Percentiles rank a stretch among this genome's conserved stretches.
Evolutionary conservation across 2,113 vertebrate species (phyloP).

Genomic region (Emydura subglobosa): DNA sequence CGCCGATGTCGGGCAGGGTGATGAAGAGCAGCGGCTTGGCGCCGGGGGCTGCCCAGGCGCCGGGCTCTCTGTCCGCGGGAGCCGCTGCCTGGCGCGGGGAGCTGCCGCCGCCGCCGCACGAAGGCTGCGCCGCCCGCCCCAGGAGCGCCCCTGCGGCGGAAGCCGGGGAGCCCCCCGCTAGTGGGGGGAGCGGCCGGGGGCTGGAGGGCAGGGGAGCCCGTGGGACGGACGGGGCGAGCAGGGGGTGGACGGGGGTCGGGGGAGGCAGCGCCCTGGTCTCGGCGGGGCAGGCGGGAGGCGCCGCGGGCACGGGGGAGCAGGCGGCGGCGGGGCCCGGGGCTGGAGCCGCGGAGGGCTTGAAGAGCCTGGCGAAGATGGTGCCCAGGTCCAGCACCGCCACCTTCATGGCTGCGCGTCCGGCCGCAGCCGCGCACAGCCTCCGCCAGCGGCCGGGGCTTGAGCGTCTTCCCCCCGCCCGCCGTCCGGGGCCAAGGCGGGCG

Average conservation of each 20-base stretch:
- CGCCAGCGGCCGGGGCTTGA: background rate
- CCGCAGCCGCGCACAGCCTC: background rate
- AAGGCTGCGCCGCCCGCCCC: background rate
- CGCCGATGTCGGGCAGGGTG: conserved; percentile 74
- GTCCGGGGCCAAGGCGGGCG: background rate
- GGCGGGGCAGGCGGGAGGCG: background rate
- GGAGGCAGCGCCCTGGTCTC: background rate
- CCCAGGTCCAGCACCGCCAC: conserved; percentile 66
- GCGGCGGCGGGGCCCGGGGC: background rate
- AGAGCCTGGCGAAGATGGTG: conserved; percentile 68
- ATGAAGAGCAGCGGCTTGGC: conserved; percentile 26
- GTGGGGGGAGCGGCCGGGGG: background rate
- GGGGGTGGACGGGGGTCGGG: background rate
- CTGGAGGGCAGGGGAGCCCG: background rate
- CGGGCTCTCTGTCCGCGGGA: background rate
- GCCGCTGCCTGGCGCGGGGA: background rate
- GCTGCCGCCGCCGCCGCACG: background rate
- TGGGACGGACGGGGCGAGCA: background rate
- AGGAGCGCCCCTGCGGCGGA: background rate
- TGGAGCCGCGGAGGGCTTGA: conserved; percentile 53
- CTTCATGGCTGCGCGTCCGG: conserved; percentile 62
- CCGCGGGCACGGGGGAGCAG: background rate
- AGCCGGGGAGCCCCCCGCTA: background rate
- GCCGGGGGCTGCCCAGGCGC: background rate
- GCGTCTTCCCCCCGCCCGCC: conserved; percentile 1